These are phyloP conservation scores for Gryon sp. DNA, from an alignment of 1,140 invertebrate genomes.

Conservation along the genomic window DNA sequence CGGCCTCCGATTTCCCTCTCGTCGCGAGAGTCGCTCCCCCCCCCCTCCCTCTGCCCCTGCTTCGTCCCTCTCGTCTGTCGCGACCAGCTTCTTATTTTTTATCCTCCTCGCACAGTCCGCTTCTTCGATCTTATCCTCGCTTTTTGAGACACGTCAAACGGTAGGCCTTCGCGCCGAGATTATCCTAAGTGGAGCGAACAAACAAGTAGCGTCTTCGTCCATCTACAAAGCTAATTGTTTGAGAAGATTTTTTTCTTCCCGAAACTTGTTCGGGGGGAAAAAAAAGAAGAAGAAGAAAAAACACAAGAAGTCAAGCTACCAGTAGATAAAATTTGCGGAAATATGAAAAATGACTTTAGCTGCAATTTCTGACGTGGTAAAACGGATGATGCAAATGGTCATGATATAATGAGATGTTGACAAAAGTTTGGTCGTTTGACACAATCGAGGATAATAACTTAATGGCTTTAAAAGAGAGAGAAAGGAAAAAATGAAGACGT, in stretches of 20 bases:
- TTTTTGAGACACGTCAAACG: constrained; percentile 37
- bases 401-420: constrained; percentile 2
- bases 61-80: constrained; percentile 27
- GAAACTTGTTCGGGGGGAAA: too few species aligned
- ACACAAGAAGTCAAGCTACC: too few species aligned
- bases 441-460: constrained; percentile 31
- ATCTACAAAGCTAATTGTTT: constrained; percentile 6
- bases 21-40: constrained; percentile 17
- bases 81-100: constrained; percentile 48
- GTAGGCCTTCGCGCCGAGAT: constrained; percentile 24
- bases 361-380: too few species aligned
- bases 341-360: too few species aligned
- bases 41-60: constrained; percentile 28
- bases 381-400: constrained; percentile 6
- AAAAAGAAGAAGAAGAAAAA: too few species aligned
- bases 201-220: constrained; percentile 11
- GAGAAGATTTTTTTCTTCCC: background rate
- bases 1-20: constrained; percentile 51
- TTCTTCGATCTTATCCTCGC: constrained; percentile 29
- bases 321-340: too few species aligned
- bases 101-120: constrained; percentile 30
- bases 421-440: background rate
- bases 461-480: constrained; percentile 21
- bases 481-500: background rate
- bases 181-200: constrained; percentile 9